Evolutionary conservation across 2,113 vertebrate species (phyloP).

Genomic region (Struthidea cinerea): DNA sequence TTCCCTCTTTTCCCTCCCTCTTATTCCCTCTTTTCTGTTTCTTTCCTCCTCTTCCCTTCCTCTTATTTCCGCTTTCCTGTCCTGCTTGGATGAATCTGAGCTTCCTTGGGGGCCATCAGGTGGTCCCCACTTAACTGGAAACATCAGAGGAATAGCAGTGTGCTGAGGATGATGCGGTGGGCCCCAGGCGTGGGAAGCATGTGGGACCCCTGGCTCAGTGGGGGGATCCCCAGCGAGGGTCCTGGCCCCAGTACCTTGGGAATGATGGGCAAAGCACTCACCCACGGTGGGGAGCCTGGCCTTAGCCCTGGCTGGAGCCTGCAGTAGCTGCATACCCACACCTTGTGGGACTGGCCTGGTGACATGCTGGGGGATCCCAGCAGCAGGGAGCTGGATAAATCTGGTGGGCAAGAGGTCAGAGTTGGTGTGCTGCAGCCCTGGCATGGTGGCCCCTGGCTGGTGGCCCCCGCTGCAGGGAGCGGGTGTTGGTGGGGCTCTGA

Average conservation of each 20-base stretch:
- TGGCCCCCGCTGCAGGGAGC: not conserved
- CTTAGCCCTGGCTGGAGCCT: not conserved
- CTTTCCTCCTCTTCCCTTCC: not conserved
- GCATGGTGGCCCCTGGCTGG: not conserved
- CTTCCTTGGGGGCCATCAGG: not conserved
- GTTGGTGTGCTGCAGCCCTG: not conserved
- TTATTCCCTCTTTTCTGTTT: not conserved
- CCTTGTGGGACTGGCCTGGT: too few relatives aligned
- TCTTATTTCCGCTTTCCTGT: not conserved
- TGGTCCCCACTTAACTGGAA: not conserved
- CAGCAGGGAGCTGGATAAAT: accelerated
- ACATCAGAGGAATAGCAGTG: not conserved
- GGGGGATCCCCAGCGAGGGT: accelerated
- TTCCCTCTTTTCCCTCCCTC: not conserved
- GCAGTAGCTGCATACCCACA: accelerated
- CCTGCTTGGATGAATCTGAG: not conserved
- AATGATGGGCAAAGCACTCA: accelerated
- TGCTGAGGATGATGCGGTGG: not conserved
- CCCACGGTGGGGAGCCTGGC: accelerated
- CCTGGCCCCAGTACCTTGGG: not conserved
- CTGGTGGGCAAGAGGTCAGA: not conserved
- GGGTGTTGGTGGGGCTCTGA: not conserved
- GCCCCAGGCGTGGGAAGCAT: accelerated
- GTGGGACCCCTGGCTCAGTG: accelerated
- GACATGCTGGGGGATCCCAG: accelerated